phyloP scores from a whole-genome alignment of 2,797 vertebrate genomes.

The Acrossocheilus fasciatus region DNA sequence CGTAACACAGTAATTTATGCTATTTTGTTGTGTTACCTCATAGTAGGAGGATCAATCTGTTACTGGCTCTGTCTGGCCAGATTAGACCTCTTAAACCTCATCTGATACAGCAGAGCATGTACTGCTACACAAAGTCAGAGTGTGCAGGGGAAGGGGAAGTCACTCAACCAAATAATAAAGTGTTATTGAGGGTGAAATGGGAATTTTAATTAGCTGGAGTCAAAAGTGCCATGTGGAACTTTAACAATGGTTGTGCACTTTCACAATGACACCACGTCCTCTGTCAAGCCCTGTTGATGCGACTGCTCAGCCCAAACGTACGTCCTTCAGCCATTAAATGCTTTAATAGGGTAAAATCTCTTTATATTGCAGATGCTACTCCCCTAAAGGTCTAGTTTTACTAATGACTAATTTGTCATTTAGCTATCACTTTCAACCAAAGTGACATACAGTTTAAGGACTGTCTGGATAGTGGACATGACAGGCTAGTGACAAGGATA shows the following conservation, averaged over 20 bases:
- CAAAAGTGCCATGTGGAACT: conserved; percentile 38
- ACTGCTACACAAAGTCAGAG: conserved; percentile 37
- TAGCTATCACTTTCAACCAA: background rate
- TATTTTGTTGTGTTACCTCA: conserved; percentile 35
- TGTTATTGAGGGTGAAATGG: conserved; percentile 63
- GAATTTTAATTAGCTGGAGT: conserved; percentile 60
- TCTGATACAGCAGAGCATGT: conserved; percentile 24
- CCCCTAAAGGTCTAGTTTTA: conserved; percentile 7
- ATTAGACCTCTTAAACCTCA: conserved; percentile 23
- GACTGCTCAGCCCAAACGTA: conserved; percentile 30
- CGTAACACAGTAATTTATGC: conserved; percentile 9
- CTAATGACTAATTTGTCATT: conserved; percentile 20
- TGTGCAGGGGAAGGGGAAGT: conserved; percentile 41
- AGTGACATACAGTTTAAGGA: background rate
- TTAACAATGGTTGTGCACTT: conserved; percentile 43
- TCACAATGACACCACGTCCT: conserved; percentile 48
- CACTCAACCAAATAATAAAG: conserved; percentile 60
- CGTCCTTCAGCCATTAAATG: conserved; percentile 35
- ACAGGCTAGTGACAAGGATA: background rate
- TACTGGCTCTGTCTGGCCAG: conserved; percentile 2
- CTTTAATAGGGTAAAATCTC: background rate
- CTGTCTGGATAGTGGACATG: background rate
- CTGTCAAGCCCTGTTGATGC: conserved; percentile 25
- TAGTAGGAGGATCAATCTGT: conserved; percentile 31
- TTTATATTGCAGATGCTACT: background rate